Base-by-base conservation (phyloP, 2,888 invertebrate species). In the Eristalis pertinax region DNA sequence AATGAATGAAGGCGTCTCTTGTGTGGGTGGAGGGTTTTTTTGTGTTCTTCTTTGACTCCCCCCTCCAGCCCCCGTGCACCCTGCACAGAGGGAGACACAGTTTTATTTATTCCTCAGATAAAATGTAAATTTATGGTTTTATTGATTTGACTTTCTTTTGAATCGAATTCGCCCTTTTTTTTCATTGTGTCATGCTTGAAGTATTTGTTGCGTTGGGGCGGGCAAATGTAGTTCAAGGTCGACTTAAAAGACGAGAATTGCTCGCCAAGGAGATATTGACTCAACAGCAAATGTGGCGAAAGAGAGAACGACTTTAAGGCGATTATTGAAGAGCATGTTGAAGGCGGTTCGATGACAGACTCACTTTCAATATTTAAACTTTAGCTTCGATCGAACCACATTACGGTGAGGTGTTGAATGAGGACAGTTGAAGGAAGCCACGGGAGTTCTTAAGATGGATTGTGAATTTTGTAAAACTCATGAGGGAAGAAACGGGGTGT, bases 11-110 rank as follows among this genome's bases (percentile, higher is more conserved):
- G 70, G 43, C 43, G 11, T 29, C 50, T 50, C 41, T 29, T 15
- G 43, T 69, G 73, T 81, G 75, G 74, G 81, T n/a, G 64, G 67
- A n/a, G 13, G 15, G 43, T 43, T 43, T 43, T 15, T 58, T 26
- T 56, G 11, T 29, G 29, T 63, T 62, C 26, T 50, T 15, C n/a
- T 19, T 50, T 8, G 1, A 1, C 2, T 10, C 0, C 32, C 7
- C 1, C 32, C 10, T 32, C 1, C 0, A 19, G n/a, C n/a, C n/a
- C n/a, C n/a, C n/a, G n/a, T n/a, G n/a, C n/a, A n/a, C n/a, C n/a
- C 56, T 56, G 13, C 38, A 19, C 13, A 19, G 19, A 19, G 19
- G 24, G 60, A 26, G 26, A 60, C 26, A 60, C 26, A 7, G 4
- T 43, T 62, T 63, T 77, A 22, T 5, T 24, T 35, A 50, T 69